A percentile compares a stretch with the other conserved stretches of the same genome.
Evolutionary conservation across 2,888 invertebrate genomes (phyloP).

Genomic region (Leptinotarsa haldemani): DNA sequence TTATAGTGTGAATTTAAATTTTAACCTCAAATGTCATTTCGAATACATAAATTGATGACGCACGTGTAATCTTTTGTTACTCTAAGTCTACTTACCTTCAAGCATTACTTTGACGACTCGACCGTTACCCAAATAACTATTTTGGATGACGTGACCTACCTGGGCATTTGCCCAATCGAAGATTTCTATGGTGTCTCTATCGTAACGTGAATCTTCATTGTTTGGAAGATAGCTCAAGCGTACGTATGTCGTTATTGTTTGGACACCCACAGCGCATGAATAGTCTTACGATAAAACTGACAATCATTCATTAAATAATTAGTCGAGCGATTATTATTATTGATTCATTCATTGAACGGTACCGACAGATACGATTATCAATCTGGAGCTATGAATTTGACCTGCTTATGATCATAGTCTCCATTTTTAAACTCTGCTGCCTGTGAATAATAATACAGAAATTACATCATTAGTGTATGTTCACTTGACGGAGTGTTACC

Average conservation of each 20-base stretch:
- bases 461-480: too few relatives aligned
- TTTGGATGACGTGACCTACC: conserved; percentile 5
- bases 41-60: too few relatives aligned
- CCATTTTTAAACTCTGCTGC: too few relatives aligned
- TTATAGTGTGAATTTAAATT: too few relatives aligned
- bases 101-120: not conserved
- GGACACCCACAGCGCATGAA: not conserved
- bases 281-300: conserved; percentile 7
- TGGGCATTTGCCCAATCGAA: not conserved
- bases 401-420: not conserved
- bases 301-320: conserved; percentile 16
- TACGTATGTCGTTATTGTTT: not conserved
- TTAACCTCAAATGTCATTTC: too few relatives aligned
- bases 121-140: not conserved
- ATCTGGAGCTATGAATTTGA: not conserved
- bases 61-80: too few relatives aligned
- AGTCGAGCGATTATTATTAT: not conserved
- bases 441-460: too few relatives aligned
- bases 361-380: not conserved
- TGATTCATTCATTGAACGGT: not conserved
- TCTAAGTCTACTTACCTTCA: too few relatives aligned
- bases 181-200: not conserved
- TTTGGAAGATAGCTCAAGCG: conserved; percentile 8
- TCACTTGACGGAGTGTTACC: too few relatives aligned
- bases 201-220: conserved; percentile 5